A percentile compares a stretch with the other conserved stretches of the same genome.
Evolutionary conservation across 2,797 vertebrate species (phyloP).

Genomic region (Lemur catta): DNA sequence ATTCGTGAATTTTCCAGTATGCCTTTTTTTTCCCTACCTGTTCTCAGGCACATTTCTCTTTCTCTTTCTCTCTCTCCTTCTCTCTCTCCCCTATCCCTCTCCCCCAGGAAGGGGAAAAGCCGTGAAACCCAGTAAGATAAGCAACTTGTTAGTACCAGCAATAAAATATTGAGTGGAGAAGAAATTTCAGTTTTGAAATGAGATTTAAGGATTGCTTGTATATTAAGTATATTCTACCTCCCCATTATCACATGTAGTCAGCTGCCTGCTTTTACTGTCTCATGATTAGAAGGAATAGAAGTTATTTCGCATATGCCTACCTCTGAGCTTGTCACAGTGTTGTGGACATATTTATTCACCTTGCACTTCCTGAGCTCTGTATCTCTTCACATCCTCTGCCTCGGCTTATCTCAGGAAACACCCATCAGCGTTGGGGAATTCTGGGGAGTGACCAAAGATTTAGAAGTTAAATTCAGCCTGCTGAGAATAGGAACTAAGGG

Average conservation of each 20-base stretch:
- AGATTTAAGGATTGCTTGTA: background rate
- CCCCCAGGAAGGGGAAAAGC: background rate
- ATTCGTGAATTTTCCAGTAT: background rate
- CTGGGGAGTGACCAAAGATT: background rate
- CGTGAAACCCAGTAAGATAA: background rate
- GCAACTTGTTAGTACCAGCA: background rate
- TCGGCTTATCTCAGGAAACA: slow-evolving; percentile 45
- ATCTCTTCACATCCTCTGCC: background rate
- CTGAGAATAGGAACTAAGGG: background rate
- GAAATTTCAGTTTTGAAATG: background rate
- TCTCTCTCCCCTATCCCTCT: background rate
- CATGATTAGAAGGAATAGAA: background rate
- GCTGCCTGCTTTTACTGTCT: background rate
- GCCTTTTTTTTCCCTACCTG: background rate
- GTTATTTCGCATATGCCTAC: background rate
- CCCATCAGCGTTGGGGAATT: background rate
- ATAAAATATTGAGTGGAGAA: background rate
- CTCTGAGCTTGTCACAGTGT: background rate
- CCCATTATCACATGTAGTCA: background rate
- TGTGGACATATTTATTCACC: background rate
- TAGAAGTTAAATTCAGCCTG: background rate
- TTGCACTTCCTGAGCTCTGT: background rate
- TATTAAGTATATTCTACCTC: background rate
- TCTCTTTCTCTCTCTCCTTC: background rate
- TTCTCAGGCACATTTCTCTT: background rate